Base-by-base conservation (phyloP, 2,888 invertebrate species). In the Brenthis daphne region DNA sequence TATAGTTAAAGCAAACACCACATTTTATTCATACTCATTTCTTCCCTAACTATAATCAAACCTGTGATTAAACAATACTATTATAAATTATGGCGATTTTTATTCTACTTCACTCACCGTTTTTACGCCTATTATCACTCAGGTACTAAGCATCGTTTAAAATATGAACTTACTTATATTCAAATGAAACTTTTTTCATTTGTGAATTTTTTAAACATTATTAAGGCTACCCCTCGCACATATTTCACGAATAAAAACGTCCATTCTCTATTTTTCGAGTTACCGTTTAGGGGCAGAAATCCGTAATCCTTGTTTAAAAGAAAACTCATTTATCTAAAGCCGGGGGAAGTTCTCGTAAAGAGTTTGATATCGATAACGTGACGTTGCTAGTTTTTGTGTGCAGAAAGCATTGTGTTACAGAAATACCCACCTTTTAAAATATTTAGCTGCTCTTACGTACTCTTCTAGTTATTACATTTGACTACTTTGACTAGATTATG, bases 281-380 rank as follows among this genome's bases (percentile, higher is more conserved):
- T 67, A 65, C 69, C 55, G 55, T 51, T 63, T 68, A 73, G 72
- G 76, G 65, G 60, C 69, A 63, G 33, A 68, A 64, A 58, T 63
- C 66, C 77, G 71, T 85, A 81, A 86, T 85, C 85, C 83, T 72
- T 79, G 79, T 83, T 85, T 80, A 78, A 86, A 87, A 86, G 84
- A 83, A 84, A 80, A 82, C 76, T 81, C 85, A 81, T 86, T 87
- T 84, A 85, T 85, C 83, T 73, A 64, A 74, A 66, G 55, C 54
- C 56, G 43, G 48, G 64, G 29, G 55, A 64, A 60, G 57, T 60
- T 12, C 56, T 16, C 20, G 48, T n/a, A 16, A 24, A 16, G 55
- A 57, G 54, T 63, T 60, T 61, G 67, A 67, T 67, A 56, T 51
- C 29, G 55, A 61, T 61, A 63, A 56, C 13, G 50, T 67, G 67